Conservation (phyloP, 2,113 vertebrate genomes). For the Amphiprion ocellaris region DNA sequence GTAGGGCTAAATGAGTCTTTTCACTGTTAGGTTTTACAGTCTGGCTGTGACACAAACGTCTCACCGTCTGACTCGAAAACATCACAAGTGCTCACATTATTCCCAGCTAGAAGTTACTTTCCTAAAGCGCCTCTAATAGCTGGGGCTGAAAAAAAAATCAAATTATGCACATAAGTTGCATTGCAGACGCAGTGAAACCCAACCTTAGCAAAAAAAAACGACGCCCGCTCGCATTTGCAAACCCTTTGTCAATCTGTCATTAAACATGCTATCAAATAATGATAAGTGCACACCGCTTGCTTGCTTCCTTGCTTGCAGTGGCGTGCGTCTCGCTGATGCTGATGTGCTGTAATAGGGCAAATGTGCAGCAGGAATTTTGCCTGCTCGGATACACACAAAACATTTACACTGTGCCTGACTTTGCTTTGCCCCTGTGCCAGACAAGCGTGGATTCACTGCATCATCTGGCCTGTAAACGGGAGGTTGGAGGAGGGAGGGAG, state of each 20-base stretch:
- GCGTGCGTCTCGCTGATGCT: slow-evolving; percentile 89
- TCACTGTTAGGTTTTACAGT: slow-evolving; percentile 19
- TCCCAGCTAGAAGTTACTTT: slow-evolving; percentile 88
- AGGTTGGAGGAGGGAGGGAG: slow-evolving; percentile 58
- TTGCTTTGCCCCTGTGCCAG: slow-evolving; percentile 90
- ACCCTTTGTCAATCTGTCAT: slow-evolving; percentile 98
- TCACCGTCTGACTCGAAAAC: slow-evolving; percentile 87
- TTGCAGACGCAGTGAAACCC: slow-evolving; percentile 89
- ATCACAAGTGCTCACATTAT: slow-evolving; percentile 85
- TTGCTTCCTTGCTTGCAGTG: slow-evolving; percentile 87
- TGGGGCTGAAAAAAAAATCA: slow-evolving; percentile 90
- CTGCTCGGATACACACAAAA: slow-evolving; percentile 96
- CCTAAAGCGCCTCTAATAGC: slow-evolving; percentile 93
- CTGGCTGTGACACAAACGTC: slow-evolving; percentile 50
- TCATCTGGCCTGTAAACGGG: slow-evolving; percentile 82
- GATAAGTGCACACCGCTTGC: slow-evolving; percentile 93
- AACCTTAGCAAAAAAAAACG: slow-evolving; percentile 87
- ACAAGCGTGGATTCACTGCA: slow-evolving; percentile 88
- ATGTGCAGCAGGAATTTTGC: slow-evolving; percentile 91
- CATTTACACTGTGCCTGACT: slow-evolving; percentile 92
- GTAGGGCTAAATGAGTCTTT: neutral
- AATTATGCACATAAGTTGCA: slow-evolving; percentile 95
- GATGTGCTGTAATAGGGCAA: slow-evolving; percentile 95
- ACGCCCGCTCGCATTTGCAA: slow-evolving; percentile 95
- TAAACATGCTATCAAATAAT: slow-evolving; percentile 99